These are phyloP conservation scores for Upupa epops DNA, from an alignment of 2,113 vertebrate species.

Conservation along the genomic window DNA sequence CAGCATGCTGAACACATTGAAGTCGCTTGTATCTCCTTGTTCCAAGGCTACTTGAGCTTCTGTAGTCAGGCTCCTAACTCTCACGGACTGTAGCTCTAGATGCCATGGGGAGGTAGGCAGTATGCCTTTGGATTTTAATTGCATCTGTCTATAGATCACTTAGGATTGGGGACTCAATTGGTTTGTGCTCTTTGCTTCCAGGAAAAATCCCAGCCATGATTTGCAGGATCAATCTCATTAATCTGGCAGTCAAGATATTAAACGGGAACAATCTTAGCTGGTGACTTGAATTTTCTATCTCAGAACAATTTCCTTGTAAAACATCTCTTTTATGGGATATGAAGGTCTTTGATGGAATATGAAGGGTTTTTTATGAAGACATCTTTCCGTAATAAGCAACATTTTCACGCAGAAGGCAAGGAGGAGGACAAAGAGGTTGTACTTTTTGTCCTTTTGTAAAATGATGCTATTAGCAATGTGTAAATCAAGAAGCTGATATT, in stretches of 20 bases:
- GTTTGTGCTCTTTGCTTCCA: neutral
- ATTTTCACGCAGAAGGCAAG: neutral
- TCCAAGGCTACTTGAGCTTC: slow-evolving; percentile 9
- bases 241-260: neutral
- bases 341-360: neutral
- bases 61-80: neutral
- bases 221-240: neutral
- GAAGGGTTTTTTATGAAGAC: neutral
- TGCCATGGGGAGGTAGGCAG: neutral
- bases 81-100: neutral
- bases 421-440: neutral
- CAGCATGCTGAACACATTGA: neutral
- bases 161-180: neutral
- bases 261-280: neutral
- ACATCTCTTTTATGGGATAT: neutral
- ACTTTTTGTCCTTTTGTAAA: neutral
- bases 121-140: slow-evolving; percentile 1
- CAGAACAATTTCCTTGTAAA: neutral
- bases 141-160: neutral
- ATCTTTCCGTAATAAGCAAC: neutral
- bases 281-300: neutral
- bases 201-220: neutral
- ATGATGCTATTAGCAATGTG: neutral
- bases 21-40: neutral
- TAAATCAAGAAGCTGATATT: neutral